These are phyloP conservation scores for Pyxicephalus adspersus DNA, from an alignment of 2,113 vertebrate genomes.

Conservation along the genomic window DNA sequence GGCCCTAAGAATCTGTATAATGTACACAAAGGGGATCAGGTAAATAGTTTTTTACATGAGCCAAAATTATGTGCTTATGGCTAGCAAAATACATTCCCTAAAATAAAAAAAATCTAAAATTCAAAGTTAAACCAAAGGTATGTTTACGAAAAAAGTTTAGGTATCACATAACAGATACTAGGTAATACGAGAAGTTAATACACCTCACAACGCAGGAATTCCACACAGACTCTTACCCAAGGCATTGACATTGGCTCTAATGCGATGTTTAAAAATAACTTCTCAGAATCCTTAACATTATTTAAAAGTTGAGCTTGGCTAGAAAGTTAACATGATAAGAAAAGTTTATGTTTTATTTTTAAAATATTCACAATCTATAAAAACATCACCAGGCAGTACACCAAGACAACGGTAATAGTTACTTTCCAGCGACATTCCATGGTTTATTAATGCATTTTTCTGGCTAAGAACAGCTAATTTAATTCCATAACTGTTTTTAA, in stretches of 20 bases:
- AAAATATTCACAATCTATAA: constrained; percentile 56
- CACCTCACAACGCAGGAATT: constrained; percentile 35
- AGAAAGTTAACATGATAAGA: constrained; percentile 47
- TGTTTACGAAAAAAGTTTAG: constrained; percentile 13
- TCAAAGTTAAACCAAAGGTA: constrained; percentile 22
- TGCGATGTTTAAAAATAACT: constrained; percentile 43
- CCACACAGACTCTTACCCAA: constrained; percentile 42
- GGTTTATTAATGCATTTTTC: constrained; percentile 50
- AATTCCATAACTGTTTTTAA: constrained; percentile 28
- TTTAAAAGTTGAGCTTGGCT: constrained; percentile 52
- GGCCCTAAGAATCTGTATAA: no score
- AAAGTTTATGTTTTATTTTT: constrained; percentile 43
- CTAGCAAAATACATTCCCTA: background rate
- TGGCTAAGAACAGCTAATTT: constrained; percentile 50
- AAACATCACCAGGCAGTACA: constrained; percentile 37
- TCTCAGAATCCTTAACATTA: constrained; percentile 37
- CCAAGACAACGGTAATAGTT: constrained; percentile 8
- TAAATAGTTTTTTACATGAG: background rate
- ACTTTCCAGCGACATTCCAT: constrained; percentile 45
- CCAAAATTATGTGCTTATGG: background rate
- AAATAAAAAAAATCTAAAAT: constrained; percentile 10
- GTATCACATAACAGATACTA: constrained; percentile 26
- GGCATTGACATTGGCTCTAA: constrained; percentile 52
- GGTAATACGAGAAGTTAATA: constrained; percentile 46
- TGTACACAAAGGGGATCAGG: no score